Percentiles rank a stretch among this genome's conserved stretches.
These are phyloP conservation scores for Leptopilina drosophilae DNA, from an alignment of 2,888 invertebrate species.

Conservation along the genomic window DNA sequence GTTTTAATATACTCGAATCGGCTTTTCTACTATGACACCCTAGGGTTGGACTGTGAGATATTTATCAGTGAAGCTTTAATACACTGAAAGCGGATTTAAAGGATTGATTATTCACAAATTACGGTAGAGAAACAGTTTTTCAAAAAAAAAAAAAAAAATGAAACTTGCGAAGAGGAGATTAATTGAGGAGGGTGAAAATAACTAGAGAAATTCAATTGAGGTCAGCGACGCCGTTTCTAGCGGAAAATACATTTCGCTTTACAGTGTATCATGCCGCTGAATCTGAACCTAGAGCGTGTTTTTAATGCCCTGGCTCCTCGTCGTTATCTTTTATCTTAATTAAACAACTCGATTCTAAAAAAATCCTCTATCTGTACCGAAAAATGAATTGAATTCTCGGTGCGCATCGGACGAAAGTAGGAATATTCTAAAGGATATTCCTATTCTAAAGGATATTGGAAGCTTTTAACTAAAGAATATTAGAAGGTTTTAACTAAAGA, in stretches of 20 bases:
- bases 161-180: conserved; percentile 14
- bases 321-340: conserved; percentile 36
- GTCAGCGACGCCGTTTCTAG: conserved; percentile 33
- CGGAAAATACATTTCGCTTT: conserved; percentile 38
- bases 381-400: conserved; percentile 25
- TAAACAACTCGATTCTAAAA: conserved; percentile 16
- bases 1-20: conserved; percentile 7
- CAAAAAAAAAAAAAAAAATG: neutral
- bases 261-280: conserved; percentile 23
- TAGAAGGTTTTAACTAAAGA: too few relatives aligned
- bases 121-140: neutral
- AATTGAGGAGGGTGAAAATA: conserved; percentile 24
- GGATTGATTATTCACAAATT: conserved; percentile 22
- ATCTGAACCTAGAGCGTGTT: conserved; percentile 22
- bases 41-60: neutral
- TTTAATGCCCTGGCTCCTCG: conserved; percentile 14
- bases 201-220: conserved; percentile 38
- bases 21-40: conserved; percentile 1
- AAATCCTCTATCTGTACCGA: neutral
- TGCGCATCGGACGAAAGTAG: neutral
- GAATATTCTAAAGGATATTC: neutral
- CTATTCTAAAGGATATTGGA: too few relatives aligned
- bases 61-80: conserved; percentile 13
- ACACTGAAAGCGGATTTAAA: neutral
- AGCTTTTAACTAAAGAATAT: too few relatives aligned